phyloP scores from a whole-genome alignment of 2,113 vertebrate species.

The Mellivora capensis region DNA sequence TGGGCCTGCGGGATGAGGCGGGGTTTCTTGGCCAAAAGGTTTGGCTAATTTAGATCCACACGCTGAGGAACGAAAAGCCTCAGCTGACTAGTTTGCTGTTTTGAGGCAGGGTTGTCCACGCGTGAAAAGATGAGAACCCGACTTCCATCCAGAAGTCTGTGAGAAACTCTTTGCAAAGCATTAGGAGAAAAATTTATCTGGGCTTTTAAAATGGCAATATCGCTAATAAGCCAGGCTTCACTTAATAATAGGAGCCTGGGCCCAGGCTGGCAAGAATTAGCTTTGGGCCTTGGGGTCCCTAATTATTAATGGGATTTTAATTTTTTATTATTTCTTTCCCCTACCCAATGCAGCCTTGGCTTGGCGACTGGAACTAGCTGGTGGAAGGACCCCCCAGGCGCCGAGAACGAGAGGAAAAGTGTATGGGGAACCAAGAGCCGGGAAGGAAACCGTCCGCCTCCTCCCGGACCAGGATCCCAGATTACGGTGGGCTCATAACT shows the following conservation, averaged over 20 bases:
- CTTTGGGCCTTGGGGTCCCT: not conserved
- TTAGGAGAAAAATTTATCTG: not conserved
- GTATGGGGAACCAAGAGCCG: not conserved
- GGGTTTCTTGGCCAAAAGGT: not conserved
- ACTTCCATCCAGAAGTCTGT: not conserved
- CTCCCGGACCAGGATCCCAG: not conserved
- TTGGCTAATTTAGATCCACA: not conserved
- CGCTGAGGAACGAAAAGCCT: not conserved
- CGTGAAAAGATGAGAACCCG: not conserved
- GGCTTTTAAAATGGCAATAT: not conserved
- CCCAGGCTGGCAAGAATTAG: not conserved
- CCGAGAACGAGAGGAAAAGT: not conserved
- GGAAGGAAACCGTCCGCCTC: not conserved
- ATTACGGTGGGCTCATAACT: not conserved
- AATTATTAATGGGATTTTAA: conserved; percentile 32
- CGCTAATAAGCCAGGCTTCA: not conserved
- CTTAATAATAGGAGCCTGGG: not conserved
- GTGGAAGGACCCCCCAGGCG: not conserved
- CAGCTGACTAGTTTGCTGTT: not conserved
- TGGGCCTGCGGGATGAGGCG: not conserved
- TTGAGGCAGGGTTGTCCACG: not conserved
- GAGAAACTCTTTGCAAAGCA: not conserved
- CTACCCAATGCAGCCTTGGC: not conserved
- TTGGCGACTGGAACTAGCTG: not conserved
- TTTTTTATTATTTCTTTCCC: not conserved